Evolutionary conservation across 2,113 vertebrate species (phyloP).

Genomic region (Chascanopsetta lugubris): DNA sequence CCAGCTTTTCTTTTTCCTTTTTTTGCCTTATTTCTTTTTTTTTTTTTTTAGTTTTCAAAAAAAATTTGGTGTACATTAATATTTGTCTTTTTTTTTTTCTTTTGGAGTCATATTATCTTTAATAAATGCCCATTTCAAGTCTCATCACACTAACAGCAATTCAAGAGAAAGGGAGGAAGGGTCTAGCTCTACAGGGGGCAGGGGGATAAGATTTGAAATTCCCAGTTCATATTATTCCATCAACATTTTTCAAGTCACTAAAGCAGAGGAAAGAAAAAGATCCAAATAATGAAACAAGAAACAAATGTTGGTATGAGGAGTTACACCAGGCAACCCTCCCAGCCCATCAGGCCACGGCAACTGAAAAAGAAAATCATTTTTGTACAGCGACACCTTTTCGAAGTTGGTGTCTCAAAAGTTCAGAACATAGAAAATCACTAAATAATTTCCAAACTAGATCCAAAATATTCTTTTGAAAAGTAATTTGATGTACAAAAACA

Average conservation of each 20-base stretch:
- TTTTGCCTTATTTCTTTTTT: conserved; percentile 59
- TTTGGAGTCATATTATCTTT: conserved; percentile 85
- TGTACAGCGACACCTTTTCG: conserved; percentile 88
- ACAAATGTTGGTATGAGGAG: conserved; percentile 73
- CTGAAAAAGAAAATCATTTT: conserved; percentile 83
- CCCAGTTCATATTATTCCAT: conserved; percentile 77
- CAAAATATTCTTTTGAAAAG: conserved; percentile 96
- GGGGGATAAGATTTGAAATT: conserved; percentile 75
- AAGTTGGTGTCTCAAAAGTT: conserved; percentile 81
- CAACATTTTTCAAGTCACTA: conserved; percentile 85
- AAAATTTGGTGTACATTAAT: conserved; percentile 74
- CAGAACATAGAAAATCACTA: conserved; percentile 97
- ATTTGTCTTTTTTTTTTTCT: conserved; percentile 78
- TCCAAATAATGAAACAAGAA: conserved; percentile 75
- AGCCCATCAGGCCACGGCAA: conserved; percentile 83
- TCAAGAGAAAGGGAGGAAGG: conserved; percentile 88
- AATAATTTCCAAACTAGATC: conserved; percentile 99
- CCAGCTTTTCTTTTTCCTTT: conserved; percentile 63
- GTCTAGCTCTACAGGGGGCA: conserved; percentile 87
- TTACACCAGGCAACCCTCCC: conserved; percentile 93
- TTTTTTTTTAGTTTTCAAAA: conserved; percentile 66
- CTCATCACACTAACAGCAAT: conserved; percentile 94
- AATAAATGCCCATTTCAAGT: conserved; percentile 92
- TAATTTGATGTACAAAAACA: conserved; percentile 97
- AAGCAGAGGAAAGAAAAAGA: conserved; percentile 65